A percentile compares a stretch with the other conserved stretches of the same genome.
Evolutionary conservation across 1,140 invertebrate species (phyloP).

Genomic region (Halesus radiatus): DNA sequence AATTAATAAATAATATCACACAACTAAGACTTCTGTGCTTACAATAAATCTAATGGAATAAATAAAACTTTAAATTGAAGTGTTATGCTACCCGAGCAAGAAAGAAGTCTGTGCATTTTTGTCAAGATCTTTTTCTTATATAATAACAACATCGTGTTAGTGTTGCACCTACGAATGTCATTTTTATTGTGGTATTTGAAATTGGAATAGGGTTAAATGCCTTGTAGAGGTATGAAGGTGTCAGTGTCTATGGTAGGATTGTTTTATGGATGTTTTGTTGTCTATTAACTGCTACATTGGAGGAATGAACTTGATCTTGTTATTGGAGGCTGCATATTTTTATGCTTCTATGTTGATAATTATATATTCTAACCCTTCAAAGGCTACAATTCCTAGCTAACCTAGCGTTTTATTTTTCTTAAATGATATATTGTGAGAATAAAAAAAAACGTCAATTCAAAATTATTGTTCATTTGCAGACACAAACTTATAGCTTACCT

Average conservation of each 20-base stretch:
- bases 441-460: too few species aligned
- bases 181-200: not conserved
- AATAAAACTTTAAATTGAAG: not conserved
- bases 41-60: not conserved
- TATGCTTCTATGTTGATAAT: too few species aligned
- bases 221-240: not conserved
- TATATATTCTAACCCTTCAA: too few species aligned
- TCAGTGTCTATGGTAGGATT: too few species aligned
- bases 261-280: too few species aligned
- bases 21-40: too few species aligned
- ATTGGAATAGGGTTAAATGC: constrained; percentile 15
- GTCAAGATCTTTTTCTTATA: not conserved
- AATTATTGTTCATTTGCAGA: too few species aligned
- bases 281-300: not conserved
- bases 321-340: not conserved
- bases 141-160: not conserved
- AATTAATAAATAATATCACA: too few species aligned
- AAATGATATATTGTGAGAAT: too few species aligned
- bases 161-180: not conserved
- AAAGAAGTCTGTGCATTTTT: not conserved
- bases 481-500: too few species aligned
- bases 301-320: constrained; percentile 25
- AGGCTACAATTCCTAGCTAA: too few species aligned
- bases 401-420: too few species aligned
- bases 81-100: not conserved